phyloP scores from a whole-genome alignment of 2,888 invertebrate species.

The Chymomyza procnemis region DNA sequence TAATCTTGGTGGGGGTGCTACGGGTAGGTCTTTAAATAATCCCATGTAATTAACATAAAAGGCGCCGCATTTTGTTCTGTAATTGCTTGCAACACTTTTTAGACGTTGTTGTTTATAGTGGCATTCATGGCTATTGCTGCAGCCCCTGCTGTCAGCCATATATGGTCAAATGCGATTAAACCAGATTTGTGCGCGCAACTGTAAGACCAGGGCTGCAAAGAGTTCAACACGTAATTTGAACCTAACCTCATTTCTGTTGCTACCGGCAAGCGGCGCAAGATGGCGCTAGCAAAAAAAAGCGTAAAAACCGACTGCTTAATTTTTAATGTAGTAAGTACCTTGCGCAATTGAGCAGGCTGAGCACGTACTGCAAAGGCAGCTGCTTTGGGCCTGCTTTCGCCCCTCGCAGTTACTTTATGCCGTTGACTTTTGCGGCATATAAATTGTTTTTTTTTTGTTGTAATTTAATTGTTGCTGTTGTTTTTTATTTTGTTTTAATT shows the following conservation, averaged over 20 bases:
- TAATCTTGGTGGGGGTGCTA: not conserved
- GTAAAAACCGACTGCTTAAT: conserved; percentile 19
- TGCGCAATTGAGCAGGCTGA: not conserved
- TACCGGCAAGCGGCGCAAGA: conserved; percentile 12
- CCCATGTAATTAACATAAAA: conserved; percentile 60
- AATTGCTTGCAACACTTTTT: conserved; percentile 52
- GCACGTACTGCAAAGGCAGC: not conserved
- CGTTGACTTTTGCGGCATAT: conserved; percentile 9
- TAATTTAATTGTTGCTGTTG: conserved; percentile 23
- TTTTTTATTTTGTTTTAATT: conserved; percentile 8
- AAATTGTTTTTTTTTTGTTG: conserved; percentile 11
- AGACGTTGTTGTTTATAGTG: conserved; percentile 7
- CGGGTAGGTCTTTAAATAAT: conserved; percentile 4
- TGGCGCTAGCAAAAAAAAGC: not conserved
- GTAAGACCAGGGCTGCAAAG: not conserved
- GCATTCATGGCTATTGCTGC: not conserved
- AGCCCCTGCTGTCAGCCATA: not conserved
- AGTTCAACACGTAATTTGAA: not conserved
- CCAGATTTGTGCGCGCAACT: conserved; percentile 6
- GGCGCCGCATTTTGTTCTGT: conserved; percentile 49
- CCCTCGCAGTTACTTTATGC: not conserved
- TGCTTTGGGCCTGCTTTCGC: not conserved
- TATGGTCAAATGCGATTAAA: conserved; percentile 18
- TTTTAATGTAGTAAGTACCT: not conserved
- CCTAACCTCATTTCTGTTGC: conserved; percentile 5